A percentile compares a stretch with the other conserved stretches of the same genome.
These are phyloP conservation scores for Lamellibrachia satsuma DNA, from an alignment of 2,888 invertebrate species.

Conservation along the genomic window DNA sequence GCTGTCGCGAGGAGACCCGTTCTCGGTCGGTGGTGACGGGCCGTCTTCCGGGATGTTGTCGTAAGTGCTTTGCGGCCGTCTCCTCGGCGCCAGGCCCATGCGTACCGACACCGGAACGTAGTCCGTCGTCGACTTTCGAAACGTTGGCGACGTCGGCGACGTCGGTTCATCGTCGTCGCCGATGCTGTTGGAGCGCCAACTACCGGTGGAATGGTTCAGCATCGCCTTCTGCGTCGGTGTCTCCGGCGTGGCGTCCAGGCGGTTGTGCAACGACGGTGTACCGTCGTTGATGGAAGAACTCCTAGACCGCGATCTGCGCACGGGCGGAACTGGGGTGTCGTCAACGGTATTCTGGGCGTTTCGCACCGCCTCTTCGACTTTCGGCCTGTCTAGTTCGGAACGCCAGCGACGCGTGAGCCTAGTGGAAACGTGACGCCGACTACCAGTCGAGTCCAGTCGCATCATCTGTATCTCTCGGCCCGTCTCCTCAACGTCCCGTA, in stretches of 20 bases:
- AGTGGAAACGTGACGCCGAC: slow-evolving; percentile 22
- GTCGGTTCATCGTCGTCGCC: neutral
- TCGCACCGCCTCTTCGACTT: slow-evolving; percentile 19
- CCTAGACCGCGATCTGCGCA: neutral
- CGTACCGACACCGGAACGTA: neutral
- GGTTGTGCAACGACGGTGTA: neutral
- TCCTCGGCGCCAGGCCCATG: neutral
- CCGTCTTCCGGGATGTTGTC: slow-evolving; percentile 49
- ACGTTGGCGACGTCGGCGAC: slow-evolving; percentile 17
- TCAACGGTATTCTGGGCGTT: neutral
- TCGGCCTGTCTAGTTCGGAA: slow-evolving; percentile 21
- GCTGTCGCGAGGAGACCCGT: slow-evolving; percentile 28
- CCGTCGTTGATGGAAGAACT: neutral
- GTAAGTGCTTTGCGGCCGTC: slow-evolving; percentile 45
- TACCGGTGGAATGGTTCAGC: slow-evolving; percentile 22
- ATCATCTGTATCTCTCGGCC: slow-evolving; percentile 50
- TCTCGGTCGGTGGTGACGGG: neutral
- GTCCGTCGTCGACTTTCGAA: neutral
- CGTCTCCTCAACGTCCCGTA: slow-evolving; percentile 56
- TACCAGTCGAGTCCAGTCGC: slow-evolving; percentile 31
- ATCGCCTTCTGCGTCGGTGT: slow-evolving; percentile 26
- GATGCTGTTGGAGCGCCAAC: neutral
- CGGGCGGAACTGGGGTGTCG: neutral
- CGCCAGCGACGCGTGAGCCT: neutral
- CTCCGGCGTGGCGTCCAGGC: slow-evolving; percentile 20